Evolutionary conservation across 2,888 invertebrate genomes (phyloP).

Genomic region (Dynastes tityus): DNA sequence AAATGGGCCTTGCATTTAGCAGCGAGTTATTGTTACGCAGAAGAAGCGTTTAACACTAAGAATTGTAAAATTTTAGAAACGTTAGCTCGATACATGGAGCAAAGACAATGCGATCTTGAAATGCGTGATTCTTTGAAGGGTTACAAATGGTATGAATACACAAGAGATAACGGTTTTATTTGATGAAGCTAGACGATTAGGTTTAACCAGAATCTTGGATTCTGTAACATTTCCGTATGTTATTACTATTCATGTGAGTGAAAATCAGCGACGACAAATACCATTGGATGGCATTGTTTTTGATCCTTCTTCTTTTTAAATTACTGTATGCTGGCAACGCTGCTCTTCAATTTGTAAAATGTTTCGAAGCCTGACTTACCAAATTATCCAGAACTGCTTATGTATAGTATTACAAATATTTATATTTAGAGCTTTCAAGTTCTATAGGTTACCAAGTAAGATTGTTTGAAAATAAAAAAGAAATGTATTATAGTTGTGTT

Average conservation of each 20-base stretch:
- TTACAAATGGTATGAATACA: slow-evolving; percentile 16
- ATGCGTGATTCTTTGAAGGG: not conserved
- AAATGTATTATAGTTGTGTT: too few relatives aligned
- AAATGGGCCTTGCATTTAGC: slow-evolving; percentile 4
- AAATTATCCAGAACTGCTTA: too few relatives aligned
- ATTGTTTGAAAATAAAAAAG: too few relatives aligned
- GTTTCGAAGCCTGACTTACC: too few relatives aligned
- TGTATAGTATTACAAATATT: too few relatives aligned
- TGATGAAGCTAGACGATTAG: not conserved
- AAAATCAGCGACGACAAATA: not conserved
- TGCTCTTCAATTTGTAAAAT: too few relatives aligned
- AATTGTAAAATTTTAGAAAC: slow-evolving; percentile 18
- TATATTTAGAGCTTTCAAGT: too few relatives aligned
- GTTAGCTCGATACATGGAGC: not conserved
- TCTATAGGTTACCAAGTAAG: too few relatives aligned
- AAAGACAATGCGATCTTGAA: not conserved
- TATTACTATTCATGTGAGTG: not conserved
- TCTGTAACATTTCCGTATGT: not conserved
- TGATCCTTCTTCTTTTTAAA: slow-evolving; percentile 4
- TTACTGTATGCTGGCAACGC: not conserved
- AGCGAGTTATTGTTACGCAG: slow-evolving; percentile 18
- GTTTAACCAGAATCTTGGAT: slow-evolving; percentile 12
- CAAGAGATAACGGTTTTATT: not conserved
- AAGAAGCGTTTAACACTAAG: not conserved
- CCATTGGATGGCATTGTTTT: not conserved